Base-by-base conservation (phyloP, 2,888 invertebrate species). In the Coelinius sp. region DNA sequence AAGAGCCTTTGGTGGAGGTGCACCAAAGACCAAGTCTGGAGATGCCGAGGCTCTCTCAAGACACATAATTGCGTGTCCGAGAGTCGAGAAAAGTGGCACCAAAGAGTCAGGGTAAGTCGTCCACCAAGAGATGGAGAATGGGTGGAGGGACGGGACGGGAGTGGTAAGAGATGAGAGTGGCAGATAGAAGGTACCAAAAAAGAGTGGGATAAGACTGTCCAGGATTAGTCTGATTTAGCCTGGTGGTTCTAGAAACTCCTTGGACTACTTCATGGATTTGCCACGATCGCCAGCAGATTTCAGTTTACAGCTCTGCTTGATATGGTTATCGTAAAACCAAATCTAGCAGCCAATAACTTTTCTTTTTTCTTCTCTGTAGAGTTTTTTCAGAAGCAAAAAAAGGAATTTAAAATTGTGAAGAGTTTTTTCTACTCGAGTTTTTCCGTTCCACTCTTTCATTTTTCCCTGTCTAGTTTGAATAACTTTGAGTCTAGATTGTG, bases 41-140 rank as follows among this genome's bases (percentile, higher is more conserved):
- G 46, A 49, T 49, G 46, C 46, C 46, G 20, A 10, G 20, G 46
- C 46, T 20, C 20, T 49, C 46, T 20, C 46, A 76, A 69, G 74
- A 66, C 75, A 73, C 68, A 79, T 80, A 79, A 80, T 80, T 80
- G 80, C 79, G 75, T 80, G 77, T 78, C 79, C 75, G 68, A 73
- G 68, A 63, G 53, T 46, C 25, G n/a, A n/a, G n/a, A 63, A 10
- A 69, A 68, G 66, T 63, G 63, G 38, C 63, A 49, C 69, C n/a
- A 63, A 69, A 62, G 63, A 69, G 69, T 63, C 27, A 27, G 62
- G n/a, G n/a, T 12, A 56, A 68, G 31, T 49, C 35, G 38, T 56
- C 46, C 17, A 4, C 17, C 8, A 6, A 38, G 35, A 22, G 38
- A 68, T 52, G 52, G 35, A 56, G 24, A 38, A 24, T 68, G 35